phyloP scores from a whole-genome alignment of 2,888 invertebrate species.

The Hypomecis punctinalis region DNA sequence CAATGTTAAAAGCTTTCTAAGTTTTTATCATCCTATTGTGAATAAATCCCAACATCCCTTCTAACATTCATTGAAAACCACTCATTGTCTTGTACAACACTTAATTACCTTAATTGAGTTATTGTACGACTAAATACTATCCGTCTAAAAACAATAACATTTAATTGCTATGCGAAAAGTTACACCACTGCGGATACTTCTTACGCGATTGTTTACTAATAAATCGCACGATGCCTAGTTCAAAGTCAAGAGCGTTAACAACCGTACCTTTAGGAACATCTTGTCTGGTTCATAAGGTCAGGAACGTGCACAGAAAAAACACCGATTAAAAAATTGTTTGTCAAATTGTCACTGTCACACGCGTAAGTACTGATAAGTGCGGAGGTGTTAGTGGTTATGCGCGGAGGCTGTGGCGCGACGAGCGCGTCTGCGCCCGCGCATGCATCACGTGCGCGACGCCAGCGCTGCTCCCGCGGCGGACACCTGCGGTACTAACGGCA shows the following conservation, averaged over 20 bases:
- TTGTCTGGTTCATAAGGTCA: slow-evolving; percentile 46
- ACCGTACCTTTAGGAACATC: slow-evolving; percentile 65
- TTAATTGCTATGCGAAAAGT: slow-evolving; percentile 52
- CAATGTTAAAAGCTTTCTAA: slow-evolving; percentile 8
- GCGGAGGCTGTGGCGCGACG: slow-evolving; percentile 80
- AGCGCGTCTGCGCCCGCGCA: slow-evolving; percentile 78
- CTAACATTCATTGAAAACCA: slow-evolving; percentile 27
- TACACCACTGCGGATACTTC: slow-evolving; percentile 50
- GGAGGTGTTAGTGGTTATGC: slow-evolving; percentile 63
- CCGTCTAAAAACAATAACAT: slow-evolving; percentile 48
- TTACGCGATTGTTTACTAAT: slow-evolving; percentile 60
- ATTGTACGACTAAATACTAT: slow-evolving; percentile 39
- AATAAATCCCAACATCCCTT: slow-evolving; percentile 11
- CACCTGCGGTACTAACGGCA: slow-evolving; percentile 66
- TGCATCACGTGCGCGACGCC: slow-evolving; percentile 75
- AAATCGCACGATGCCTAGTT: slow-evolving; percentile 54
- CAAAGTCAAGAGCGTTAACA: slow-evolving; percentile 45
- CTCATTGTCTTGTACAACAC: slow-evolving; percentile 40
- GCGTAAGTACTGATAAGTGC: slow-evolving; percentile 61
- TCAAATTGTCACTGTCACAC: slow-evolving; percentile 65
- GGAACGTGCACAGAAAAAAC: slow-evolving; percentile 46
- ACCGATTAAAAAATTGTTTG: slow-evolving; percentile 45
- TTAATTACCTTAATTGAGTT: slow-evolving; percentile 32
- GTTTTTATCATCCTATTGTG: slow-evolving; percentile 19
- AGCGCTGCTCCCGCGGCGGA: slow-evolving; percentile 74